A percentile compares a stretch with the other conserved stretches of the same genome.
Conservation (phyloP, 2,888 invertebrate genomes). For the Salticus scenicus region DNA sequence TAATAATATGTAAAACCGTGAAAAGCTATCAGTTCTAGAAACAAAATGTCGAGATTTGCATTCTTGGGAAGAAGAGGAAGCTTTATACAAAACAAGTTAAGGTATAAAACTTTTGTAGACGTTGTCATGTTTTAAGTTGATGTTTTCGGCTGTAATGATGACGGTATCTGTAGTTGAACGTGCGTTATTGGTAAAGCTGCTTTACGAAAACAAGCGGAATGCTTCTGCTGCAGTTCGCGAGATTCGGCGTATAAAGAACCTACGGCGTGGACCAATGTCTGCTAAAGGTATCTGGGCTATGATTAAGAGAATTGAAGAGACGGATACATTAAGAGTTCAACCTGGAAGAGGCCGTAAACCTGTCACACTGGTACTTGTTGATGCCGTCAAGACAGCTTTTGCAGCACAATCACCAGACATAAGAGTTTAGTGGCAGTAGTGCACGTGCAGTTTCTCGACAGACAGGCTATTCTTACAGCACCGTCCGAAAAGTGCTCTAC, state of each 20-base stretch:
- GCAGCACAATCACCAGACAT: not conserved
- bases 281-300: not conserved
- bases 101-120: not conserved
- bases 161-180: not conserved
- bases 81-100: too few species aligned
- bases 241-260: not conserved
- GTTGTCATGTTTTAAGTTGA: not conserved
- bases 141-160: not conserved
- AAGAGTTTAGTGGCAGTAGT: not conserved
- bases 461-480: not conserved
- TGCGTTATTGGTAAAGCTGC: not conserved
- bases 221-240: too few species aligned
- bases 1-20: too few species aligned
- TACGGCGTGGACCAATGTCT: not conserved
- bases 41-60: too few species aligned
- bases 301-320: not conserved
- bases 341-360: not conserved
- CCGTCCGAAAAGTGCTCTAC: not conserved
- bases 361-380: constrained; percentile 1
- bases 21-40: too few species aligned
- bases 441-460: constrained; percentile 19
- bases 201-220: not conserved
- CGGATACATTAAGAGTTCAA: not conserved
- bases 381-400: constrained; percentile 21
- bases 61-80: too few species aligned